Conservation (phyloP, 2,797 vertebrate species). For the Notolabrus celidotus region DNA sequence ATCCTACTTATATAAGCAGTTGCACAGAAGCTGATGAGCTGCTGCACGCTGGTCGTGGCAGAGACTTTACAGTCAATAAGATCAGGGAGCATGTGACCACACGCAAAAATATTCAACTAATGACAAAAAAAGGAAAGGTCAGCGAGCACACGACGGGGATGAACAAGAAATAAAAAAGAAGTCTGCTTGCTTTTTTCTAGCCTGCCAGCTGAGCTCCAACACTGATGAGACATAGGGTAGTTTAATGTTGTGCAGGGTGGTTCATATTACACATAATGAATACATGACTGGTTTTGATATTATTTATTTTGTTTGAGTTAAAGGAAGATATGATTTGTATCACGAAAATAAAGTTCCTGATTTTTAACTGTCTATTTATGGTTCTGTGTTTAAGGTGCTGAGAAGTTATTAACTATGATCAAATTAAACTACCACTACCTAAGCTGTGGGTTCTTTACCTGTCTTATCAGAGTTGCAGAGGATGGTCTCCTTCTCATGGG, state of each 20-base stretch:
- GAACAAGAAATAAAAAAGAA: not conserved
- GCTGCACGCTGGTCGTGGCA: slow-evolving; percentile 41
- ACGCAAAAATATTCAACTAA: slow-evolving; percentile 33
- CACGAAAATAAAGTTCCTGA: too few species aligned
- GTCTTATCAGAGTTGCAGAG: slow-evolving; percentile 98
- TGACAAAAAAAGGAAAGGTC: slow-evolving; percentile 48
- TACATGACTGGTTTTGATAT: too few species aligned
- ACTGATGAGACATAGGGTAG: slow-evolving; percentile 10
- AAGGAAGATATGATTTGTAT: too few species aligned
- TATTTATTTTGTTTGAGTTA: too few species aligned
- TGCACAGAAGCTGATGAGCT: slow-evolving; percentile 63
- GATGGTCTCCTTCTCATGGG: slow-evolving; percentile 94
- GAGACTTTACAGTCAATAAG: slow-evolving; percentile 67
- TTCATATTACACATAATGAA: too few species aligned
- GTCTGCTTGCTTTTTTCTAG: slow-evolving; percentile 15
- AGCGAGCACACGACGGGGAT: slow-evolving; percentile 10
- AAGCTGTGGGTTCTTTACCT: slow-evolving; percentile 76
- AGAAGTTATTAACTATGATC: too few species aligned
- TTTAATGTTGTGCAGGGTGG: too few species aligned
- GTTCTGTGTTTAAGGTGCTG: too few species aligned
- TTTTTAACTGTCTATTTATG: too few species aligned
- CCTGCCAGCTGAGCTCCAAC: slow-evolving; percentile 19
- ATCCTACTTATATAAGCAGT: slow-evolving; percentile 81
- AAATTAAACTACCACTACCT: too few species aligned
- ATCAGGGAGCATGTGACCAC: slow-evolving; percentile 43